Conservation (phyloP, 2,113 vertebrate genomes). For the Baryphthengus martii region DNA sequence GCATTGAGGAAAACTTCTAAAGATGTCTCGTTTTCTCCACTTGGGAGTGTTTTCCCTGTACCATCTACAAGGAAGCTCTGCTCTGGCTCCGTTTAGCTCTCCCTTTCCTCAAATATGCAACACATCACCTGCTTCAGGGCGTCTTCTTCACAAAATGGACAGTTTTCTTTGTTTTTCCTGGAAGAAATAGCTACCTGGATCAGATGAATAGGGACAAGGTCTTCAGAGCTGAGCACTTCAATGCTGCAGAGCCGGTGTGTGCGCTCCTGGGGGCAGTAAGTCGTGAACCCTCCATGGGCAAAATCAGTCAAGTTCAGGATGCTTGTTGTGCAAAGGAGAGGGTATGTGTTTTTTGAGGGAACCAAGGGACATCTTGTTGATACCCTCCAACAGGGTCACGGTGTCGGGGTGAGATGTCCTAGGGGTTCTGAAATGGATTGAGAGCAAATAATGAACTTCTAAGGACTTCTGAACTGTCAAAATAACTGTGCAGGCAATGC, state of each 20-base stretch:
- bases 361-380: background rate
- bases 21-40: background rate
- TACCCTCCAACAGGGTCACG: accelerated
- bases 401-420: background rate
- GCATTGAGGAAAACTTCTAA: background rate
- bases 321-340: background rate
- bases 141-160: background rate
- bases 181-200: background rate
- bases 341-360: background rate
- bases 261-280: background rate
- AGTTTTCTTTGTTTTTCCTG: background rate
- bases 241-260: accelerated
- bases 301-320: background rate
- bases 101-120: background rate
- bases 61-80: background rate
- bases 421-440: background rate
- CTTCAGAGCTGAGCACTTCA: background rate
- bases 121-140: background rate
- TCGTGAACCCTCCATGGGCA: accelerated
- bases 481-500: background rate
- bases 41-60: background rate
- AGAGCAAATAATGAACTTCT: background rate
- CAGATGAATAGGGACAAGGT: background rate
- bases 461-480: background rate
- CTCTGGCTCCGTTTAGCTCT: background rate